Evolutionary conservation across 1,140 invertebrate genomes (phyloP), one percentile per base, ranked within the genome.

Genomic region (Lepeophtheirus salmonis): DNA sequence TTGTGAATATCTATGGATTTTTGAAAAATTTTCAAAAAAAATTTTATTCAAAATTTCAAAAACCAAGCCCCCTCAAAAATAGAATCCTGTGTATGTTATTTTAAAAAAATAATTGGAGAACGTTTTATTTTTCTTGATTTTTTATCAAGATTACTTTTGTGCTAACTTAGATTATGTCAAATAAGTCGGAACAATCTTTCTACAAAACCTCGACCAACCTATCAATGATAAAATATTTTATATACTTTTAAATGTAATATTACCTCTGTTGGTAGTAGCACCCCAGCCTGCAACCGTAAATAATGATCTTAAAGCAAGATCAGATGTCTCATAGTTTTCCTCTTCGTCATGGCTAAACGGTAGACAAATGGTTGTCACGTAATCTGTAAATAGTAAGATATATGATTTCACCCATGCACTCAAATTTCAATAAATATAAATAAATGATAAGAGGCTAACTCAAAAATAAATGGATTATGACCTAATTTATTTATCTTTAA

Each of bases 271-370:
- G 2, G 20, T 23, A 4, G 6, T 54, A 2, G 14, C 52, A 2
- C 77, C 77, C 77, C 77, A 79, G 21, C 77, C 77, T n/a, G 77
- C 77, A 14, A 77, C 76, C 62, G 76, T 72, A n/a, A 41, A 41
- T n/a, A 41, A n/a, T 6, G 30, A 41, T 41, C n/a, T n/a, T n/a
- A 41, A 41, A 41, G 30, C 30, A 6, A 41, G n/a, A 41, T 41
- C 30, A 6, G 30, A 41, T 14, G 70, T 75, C 3, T 71, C 63
- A 6, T 74, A 70, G 62, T 68, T 65, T 53, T 68, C 68, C 18
- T 51, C 65, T 56, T 67, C 48, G 21, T 68, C 64, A 50, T 62
- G 63, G 25, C 67, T 72, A 22, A 67, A 66, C 48, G 74, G 69
- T 63, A 81, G 64, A 60, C 79, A 81, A 60, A 80, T 77, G 2